These are phyloP conservation scores for Orthonevra nobilis DNA, from an alignment of 2,888 invertebrate species.

Conservation along the genomic window DNA sequence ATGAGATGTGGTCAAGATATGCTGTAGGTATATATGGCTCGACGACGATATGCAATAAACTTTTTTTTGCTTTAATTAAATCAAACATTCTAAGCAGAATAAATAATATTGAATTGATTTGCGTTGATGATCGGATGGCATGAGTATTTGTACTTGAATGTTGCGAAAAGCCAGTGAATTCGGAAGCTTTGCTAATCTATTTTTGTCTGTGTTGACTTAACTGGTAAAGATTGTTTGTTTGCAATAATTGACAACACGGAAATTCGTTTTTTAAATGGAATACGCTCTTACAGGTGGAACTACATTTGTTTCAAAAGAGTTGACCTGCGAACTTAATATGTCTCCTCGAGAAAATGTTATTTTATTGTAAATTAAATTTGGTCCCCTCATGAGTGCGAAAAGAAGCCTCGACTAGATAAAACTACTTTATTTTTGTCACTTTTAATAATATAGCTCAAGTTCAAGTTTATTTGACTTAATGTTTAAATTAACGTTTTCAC, in stretches of 20 bases:
- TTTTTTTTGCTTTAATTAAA: slow-evolving; percentile 10
- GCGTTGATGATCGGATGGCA: not conserved
- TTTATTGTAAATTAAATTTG: no score
- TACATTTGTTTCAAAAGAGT: no score
- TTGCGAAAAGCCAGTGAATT: slow-evolving; percentile 22
- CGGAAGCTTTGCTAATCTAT: not conserved
- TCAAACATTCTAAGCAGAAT: slow-evolving; percentile 23
- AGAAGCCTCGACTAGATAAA: no score
- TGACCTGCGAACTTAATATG: no score
- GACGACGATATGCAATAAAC: slow-evolving; percentile 4
- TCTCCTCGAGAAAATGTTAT: no score
- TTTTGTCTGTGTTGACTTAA: not conserved
- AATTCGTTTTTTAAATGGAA: not conserved
- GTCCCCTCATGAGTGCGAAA: no score
- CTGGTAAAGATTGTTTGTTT: not conserved
- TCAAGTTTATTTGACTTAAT: slow-evolving; percentile 21
- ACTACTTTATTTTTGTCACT: not conserved
- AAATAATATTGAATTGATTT: slow-evolving; percentile 38
- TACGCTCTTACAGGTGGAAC: no score
- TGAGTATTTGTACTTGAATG: slow-evolving; percentile 15
- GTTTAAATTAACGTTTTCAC: slow-evolving; percentile 6
- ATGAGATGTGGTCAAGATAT: slow-evolving; percentile 15
- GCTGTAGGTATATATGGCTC: not conserved
- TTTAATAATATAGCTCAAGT: not conserved
- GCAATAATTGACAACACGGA: slow-evolving; percentile 15